Conservation (phyloP, 2,888 invertebrate species). For the Endomychus coccineus region DNA sequence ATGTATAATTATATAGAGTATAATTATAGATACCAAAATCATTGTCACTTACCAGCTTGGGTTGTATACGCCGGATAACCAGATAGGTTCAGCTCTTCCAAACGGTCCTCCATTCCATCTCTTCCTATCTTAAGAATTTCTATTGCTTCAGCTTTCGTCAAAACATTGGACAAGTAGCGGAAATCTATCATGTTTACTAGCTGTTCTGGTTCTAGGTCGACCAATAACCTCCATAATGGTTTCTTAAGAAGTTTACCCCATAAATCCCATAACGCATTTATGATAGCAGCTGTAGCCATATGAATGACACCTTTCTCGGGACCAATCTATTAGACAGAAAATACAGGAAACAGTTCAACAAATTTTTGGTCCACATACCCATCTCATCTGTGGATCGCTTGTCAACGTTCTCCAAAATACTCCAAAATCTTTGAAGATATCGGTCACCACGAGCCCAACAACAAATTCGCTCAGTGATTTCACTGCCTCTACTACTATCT, state of each 20-base stretch:
- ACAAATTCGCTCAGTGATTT: conserved; percentile 63
- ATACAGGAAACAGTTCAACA: neutral
- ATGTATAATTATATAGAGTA: too few species aligned
- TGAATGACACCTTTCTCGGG: conserved; percentile 88
- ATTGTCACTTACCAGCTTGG: conserved; percentile 56
- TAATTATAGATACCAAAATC: conserved; percentile 5
- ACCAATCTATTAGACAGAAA: conserved; percentile 56
- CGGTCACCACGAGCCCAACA: conserved; percentile 57
- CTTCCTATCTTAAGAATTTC: conserved; percentile 55
- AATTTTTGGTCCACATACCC: conserved; percentile 53
- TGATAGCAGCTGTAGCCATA: conserved; percentile 76
- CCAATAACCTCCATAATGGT: conserved; percentile 79
- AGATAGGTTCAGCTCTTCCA: conserved; percentile 52
- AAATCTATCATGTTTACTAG: conserved; percentile 84
- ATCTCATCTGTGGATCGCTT: conserved; percentile 84
- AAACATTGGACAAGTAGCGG: conserved; percentile 71
- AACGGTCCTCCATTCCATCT: conserved; percentile 54
- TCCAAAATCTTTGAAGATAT: conserved; percentile 72
- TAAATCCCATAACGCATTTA: conserved; percentile 90
- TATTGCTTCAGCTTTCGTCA: conserved; percentile 77
- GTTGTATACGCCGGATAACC: conserved; percentile 89
- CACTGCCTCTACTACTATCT: conserved; percentile 73
- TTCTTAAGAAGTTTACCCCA: conserved; percentile 80
- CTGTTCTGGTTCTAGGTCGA: conserved; percentile 76
- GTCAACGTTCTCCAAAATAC: conserved; percentile 74